Evolutionary conservation across 2,113 vertebrate species (phyloP).

Genomic region (Centropus unirufus): DNA sequence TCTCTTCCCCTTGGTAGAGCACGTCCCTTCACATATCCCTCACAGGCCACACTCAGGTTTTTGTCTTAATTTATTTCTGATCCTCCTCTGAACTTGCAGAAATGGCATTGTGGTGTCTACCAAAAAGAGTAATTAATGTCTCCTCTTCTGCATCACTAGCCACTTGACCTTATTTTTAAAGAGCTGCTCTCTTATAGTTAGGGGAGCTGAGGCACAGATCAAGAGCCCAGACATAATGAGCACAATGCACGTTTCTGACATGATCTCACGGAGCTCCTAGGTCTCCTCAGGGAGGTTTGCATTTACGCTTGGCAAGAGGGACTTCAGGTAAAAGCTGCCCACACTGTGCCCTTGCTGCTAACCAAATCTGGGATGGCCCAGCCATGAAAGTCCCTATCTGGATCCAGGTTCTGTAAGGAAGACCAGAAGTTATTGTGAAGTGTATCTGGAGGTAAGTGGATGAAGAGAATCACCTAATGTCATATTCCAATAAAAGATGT

Average conservation of each 20-base stretch:
- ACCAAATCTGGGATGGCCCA: not conserved
- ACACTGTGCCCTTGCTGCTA: not conserved
- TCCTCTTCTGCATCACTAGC: not conserved
- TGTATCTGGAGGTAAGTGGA: not conserved
- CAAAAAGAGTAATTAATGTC: not conserved
- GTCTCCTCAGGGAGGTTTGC: not conserved
- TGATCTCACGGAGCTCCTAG: not conserved
- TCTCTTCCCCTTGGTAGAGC: not conserved
- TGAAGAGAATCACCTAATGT: not conserved
- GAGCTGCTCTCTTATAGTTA: not conserved
- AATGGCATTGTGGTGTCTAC: not conserved
- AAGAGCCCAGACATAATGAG: not conserved
- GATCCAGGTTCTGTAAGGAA: not conserved
- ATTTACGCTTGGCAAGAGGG: not conserved
- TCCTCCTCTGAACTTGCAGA: not conserved
- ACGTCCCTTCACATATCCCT: not conserved
- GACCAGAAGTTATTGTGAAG: not conserved
- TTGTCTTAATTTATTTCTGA: not conserved
- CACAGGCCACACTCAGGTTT: not conserved
- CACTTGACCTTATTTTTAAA: not conserved
- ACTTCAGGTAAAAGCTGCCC: not conserved
- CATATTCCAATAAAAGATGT: not conserved
- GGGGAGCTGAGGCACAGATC: not conserved
- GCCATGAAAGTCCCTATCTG: not conserved
- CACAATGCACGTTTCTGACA: not conserved